Conservation (phyloP, 1,140 invertebrate species). For the Prorops nasuta region DNA sequence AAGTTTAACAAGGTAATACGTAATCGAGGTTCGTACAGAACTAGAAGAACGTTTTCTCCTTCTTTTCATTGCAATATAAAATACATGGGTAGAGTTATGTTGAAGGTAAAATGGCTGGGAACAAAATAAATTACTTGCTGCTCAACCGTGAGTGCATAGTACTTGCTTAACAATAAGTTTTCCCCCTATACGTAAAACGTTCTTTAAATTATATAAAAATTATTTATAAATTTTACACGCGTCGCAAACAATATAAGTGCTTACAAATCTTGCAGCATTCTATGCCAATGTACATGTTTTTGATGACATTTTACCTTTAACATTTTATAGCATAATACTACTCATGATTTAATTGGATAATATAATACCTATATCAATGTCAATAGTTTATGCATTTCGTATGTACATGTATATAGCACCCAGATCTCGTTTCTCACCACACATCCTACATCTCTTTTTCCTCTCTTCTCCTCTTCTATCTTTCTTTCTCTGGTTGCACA, state of each 20-base stretch:
- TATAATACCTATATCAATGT: slow-evolving; percentile 42
- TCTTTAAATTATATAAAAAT: neutral
- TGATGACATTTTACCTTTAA: slow-evolving; percentile 31
- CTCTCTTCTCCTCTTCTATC: too few species aligned
- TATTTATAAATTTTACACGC: neutral
- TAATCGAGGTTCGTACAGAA: slow-evolving; percentile 44
- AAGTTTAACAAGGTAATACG: slow-evolving; percentile 46
- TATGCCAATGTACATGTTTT: neutral
- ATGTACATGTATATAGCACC: slow-evolving; percentile 47
- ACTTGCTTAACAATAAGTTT: neutral
- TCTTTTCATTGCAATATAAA: slow-evolving; percentile 8
- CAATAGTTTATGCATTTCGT: slow-evolving; percentile 41
- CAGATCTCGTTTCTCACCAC: slow-evolving; percentile 26
- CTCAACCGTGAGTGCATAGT: neutral
- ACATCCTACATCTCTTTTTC: too few species aligned
- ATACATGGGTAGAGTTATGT: slow-evolving; percentile 22
- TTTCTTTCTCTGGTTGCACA: slow-evolving; percentile 27
- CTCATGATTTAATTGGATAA: slow-evolving; percentile 35
- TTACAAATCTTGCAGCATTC: too few species aligned
- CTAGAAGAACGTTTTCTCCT: slow-evolving; percentile 13
- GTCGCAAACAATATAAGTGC: too few species aligned
- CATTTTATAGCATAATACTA: slow-evolving; percentile 41
- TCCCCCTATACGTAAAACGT: neutral
- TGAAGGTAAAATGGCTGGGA: slow-evolving; percentile 6
- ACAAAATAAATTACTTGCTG: neutral